These are phyloP conservation scores for Torymus auratus DNA, from an alignment of 2,888 invertebrate species.

Conservation along the genomic window DNA sequence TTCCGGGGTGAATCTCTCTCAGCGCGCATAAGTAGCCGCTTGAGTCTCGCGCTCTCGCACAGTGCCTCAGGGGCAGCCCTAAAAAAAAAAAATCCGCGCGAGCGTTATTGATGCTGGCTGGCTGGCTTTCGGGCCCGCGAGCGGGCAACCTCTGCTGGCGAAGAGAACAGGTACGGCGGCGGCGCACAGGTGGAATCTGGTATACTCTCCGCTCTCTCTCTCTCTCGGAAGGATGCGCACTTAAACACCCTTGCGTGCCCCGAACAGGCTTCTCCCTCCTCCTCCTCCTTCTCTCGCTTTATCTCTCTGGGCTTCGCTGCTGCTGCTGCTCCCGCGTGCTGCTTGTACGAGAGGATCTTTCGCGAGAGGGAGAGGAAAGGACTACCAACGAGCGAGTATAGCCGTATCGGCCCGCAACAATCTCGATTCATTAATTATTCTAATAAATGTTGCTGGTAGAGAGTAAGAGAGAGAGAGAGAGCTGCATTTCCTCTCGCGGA, in stretches of 20 bases:
- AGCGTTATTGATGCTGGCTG: slow-evolving; percentile 44
- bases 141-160: slow-evolving; percentile 62
- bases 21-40: slow-evolving; percentile 33
- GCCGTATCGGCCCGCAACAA: slow-evolving; percentile 51
- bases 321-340: background rate
- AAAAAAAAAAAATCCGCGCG: slow-evolving; percentile 22
- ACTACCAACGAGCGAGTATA: slow-evolving; percentile 32
- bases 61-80: slow-evolving; percentile 27
- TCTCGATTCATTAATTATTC: slow-evolving; percentile 60
- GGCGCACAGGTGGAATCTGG: slow-evolving; percentile 75
- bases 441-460: slow-evolving; percentile 55
- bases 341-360: slow-evolving; percentile 34
- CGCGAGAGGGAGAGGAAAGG: slow-evolving; percentile 10
- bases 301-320: slow-evolving; percentile 14
- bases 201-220: slow-evolving; percentile 58
- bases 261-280: slow-evolving; percentile 26
- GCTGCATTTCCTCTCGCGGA: slow-evolving; percentile 1
- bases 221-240: slow-evolving; percentile 64
- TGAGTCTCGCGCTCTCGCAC: background rate
- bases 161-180: slow-evolving; percentile 55
- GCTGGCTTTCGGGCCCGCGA: slow-evolving; percentile 33
- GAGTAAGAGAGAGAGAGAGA: too few species aligned
- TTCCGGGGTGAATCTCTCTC: slow-evolving; percentile 54
- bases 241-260: slow-evolving; percentile 72
- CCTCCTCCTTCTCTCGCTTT: slow-evolving; percentile 28